These are phyloP conservation scores for Chalcis sispes DNA, from an alignment of 2,888 invertebrate species.

Conservation along the genomic window DNA sequence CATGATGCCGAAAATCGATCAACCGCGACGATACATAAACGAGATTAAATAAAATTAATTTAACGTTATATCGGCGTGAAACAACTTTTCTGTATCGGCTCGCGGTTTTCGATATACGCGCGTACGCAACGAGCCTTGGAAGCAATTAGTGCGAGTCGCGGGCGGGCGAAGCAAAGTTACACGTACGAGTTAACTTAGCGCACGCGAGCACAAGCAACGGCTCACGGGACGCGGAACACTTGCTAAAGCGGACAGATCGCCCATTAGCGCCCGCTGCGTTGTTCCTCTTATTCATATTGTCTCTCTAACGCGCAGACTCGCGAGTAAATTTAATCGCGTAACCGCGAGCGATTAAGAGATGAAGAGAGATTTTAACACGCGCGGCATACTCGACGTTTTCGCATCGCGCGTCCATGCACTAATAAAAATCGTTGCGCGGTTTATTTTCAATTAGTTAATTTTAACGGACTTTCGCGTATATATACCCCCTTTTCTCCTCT, in stretches of 20 bases:
- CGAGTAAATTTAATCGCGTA: too few species aligned
- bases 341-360: too few species aligned
- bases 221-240: conserved; percentile 71
- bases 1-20: too few species aligned
- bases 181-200: conserved; percentile 4
- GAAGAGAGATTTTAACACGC: background rate
- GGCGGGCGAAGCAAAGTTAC: background rate
- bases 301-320: too few species aligned
- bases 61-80: too few species aligned
- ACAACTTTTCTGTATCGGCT: too few species aligned
- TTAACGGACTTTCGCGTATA: conserved; percentile 44
- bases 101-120: background rate
- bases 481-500: background rate
- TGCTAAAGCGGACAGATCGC: conserved; percentile 71
- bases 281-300: background rate
- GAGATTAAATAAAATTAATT: too few species aligned
- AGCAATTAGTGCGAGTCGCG: conserved; percentile 49
- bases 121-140: background rate
- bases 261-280: conserved; percentile 26
- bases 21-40: too few species aligned
- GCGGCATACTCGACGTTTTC: background rate
- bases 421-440: conserved; percentile 21
- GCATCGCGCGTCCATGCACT: conserved; percentile 34
- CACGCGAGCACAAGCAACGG: too few species aligned
- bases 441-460: conserved; percentile 23